phyloP scores from a whole-genome alignment of 2,888 invertebrate genomes.

The Drosophila mettleri region DNA sequence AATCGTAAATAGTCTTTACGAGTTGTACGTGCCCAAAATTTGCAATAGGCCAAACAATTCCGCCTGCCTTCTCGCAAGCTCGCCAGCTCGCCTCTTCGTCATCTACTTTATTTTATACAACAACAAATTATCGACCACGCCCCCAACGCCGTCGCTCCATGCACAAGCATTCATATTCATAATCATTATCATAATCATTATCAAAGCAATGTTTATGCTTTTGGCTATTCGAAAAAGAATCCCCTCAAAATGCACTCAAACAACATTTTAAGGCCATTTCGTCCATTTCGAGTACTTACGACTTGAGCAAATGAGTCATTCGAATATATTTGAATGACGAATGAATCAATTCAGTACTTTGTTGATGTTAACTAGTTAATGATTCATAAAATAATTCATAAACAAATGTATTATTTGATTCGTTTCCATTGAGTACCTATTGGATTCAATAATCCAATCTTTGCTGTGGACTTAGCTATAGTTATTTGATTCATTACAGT shows the following conservation, averaged over 20 bases:
- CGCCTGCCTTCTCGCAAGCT: constrained; percentile 5
- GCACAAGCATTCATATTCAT: constrained; percentile 62
- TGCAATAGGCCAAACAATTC: constrained; percentile 75
- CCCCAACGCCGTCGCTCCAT: neutral
- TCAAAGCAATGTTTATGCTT: constrained; percentile 69
- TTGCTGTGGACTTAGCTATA: no score
- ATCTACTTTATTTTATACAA: constrained; percentile 41
- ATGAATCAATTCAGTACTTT: constrained; percentile 1
- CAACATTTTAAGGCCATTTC: constrained; percentile 7
- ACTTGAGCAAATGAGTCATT: constrained; percentile 5
- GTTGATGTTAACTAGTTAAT: neutral
- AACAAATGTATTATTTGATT: no score
- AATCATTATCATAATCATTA: constrained; percentile 67
- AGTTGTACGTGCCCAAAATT: constrained; percentile 78
- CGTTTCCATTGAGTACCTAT: neutral
- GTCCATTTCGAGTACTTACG: neutral
- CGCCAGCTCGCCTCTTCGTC: neutral
- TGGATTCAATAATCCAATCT: no score
- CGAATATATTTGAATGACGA: neutral
- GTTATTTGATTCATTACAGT: no score
- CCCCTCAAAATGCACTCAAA: constrained; percentile 28
- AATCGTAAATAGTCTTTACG: constrained; percentile 80
- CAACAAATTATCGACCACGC: constrained; percentile 70
- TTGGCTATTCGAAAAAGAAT: neutral
- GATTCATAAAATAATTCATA: neutral